Conservation (phyloP, 2,888 invertebrate genomes). For the Acronicta aceris region DNA sequence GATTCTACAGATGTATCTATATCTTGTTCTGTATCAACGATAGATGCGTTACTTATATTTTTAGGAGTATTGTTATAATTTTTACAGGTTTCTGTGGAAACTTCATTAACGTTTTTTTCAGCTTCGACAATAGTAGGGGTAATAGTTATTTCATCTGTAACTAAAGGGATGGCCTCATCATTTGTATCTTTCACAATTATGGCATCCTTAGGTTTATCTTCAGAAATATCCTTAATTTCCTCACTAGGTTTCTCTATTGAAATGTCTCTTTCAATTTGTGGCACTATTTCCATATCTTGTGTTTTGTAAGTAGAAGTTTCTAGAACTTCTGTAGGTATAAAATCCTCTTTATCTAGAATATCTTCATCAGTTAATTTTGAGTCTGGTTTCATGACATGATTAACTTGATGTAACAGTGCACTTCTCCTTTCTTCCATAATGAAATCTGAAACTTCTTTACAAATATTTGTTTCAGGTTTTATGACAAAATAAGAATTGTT, state of each 20-base stretch:
- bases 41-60: constrained; percentile 9
- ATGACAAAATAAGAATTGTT: constrained; percentile 1
- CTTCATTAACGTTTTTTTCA: constrained; percentile 5
- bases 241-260: constrained; percentile 8
- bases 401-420: constrained; percentile 22
- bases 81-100: not conserved
- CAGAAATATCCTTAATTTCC: not conserved
- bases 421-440: constrained; percentile 39
- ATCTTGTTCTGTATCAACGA: not conserved
- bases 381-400: not conserved
- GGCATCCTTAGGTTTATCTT: constrained; percentile 10
- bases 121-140: not conserved
- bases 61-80: constrained; percentile 3
- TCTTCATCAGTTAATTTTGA: constrained; percentile 11
- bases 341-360: constrained; percentile 5
- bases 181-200: constrained; percentile 8
- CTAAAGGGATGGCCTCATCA: constrained; percentile 11
- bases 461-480: constrained; percentile 24
- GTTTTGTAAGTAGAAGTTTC: constrained; percentile 10
- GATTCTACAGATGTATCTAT: constrained; percentile 3
- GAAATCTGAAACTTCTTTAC: constrained; percentile 44
- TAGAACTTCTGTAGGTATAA: constrained; percentile 14
- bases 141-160: constrained; percentile 4
- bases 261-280: constrained; percentile 10
- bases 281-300: constrained; percentile 3